Evolutionary conservation across 1,140 invertebrate species (phyloP), one percentile per base, ranked within the genome.

Genomic region (Homarus americanus): DNA sequence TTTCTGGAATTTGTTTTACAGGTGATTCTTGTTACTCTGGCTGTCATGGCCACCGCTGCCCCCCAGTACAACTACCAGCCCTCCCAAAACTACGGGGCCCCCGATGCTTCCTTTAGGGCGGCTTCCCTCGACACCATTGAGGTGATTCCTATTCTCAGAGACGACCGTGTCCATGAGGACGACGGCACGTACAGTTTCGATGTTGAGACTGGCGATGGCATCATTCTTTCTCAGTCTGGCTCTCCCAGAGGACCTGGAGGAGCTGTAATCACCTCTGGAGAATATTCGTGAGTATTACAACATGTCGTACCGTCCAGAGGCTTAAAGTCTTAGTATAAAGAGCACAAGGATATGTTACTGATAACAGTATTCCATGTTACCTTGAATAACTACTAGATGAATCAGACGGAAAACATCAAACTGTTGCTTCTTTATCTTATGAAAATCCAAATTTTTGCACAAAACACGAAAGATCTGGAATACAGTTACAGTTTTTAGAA

Each of bases 171-270:
- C 28, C 66, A 73, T 0, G 83, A 49, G 69, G 38, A 75, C 28
- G 83, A 86, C 32, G 49, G 66, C 24, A 36, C 3, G 1, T 87
- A 75, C 84, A 72, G 7, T 40, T 24, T 87, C 28, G 84, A 86
- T 20, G 75, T 76, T 15, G 66, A 75, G 12, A 86, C 84, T 44
- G 84, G 84, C 38, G n/a, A 86, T 32, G 72, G 41, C 84, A 87
- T 76, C 40, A 7, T 2, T 0, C 28, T 76, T 7, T 2, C 40
- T 4, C n/a, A 40, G 36, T 38, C 73, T 41, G 73, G 73, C 12
- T 0, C 12, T 32, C 63, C 63, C n/a, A 66, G 3, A 3, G 63
- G 63, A 9, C 63, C 63, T 20, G 63, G 32, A 4, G 63, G 63
- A 7, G 63, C 63, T 66, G n/a, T 66, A 1, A n/a, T 28, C 24